Evolutionary conservation across 1,140 invertebrate species (phyloP).

Genomic region (Bicyclus anynana): DNA sequence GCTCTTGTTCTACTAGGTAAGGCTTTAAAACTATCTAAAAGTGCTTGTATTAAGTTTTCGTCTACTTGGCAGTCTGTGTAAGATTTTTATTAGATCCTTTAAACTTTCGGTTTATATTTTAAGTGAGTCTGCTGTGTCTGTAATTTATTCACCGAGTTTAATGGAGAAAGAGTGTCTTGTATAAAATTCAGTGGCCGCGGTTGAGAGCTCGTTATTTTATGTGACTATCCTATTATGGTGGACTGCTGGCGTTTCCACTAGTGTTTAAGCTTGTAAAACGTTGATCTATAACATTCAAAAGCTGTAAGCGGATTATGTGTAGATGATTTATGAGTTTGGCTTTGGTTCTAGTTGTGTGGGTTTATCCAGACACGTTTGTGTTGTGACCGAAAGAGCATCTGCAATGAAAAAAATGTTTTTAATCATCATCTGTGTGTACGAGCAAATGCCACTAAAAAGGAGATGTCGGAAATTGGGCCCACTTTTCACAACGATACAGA

Average conservation of each 20-base stretch:
- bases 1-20: too few species aligned
- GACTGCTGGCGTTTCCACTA: neutral
- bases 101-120: constrained; percentile 28
- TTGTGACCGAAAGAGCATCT: too few species aligned
- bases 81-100: constrained; percentile 32
- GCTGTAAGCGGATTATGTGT: too few species aligned
- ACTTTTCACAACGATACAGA: too few species aligned
- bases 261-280: neutral
- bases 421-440: too few species aligned
- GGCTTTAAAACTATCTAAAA: constrained; percentile 36
- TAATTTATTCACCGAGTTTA: constrained; percentile 25
- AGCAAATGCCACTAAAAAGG: too few species aligned
- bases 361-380: too few species aligned
- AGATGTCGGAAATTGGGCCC: too few species aligned
- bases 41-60: constrained; percentile 32
- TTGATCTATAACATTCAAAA: too few species aligned
- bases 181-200: neutral
- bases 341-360: too few species aligned
- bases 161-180: constrained; percentile 4
- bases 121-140: constrained; percentile 22
- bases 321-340: too few species aligned
- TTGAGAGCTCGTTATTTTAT: constrained; percentile 1
- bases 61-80: constrained; percentile 26
- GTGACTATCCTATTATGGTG: neutral
- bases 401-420: too few species aligned